These are phyloP conservation scores for Hyaena hyaena DNA, from an alignment of 2,113 vertebrate species.

Conservation along the genomic window DNA sequence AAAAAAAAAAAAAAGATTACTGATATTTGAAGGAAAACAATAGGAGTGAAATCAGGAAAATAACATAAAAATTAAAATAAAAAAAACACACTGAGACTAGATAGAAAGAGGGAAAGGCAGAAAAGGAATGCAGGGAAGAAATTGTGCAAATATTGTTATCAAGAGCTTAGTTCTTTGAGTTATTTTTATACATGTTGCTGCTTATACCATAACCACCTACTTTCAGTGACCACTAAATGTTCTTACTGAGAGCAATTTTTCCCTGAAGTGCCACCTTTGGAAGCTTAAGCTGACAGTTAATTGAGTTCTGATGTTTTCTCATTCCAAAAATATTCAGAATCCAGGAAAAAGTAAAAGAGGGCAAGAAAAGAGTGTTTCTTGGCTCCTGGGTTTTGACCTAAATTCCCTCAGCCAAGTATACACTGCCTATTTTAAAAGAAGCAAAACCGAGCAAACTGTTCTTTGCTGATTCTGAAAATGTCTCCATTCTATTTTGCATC, in stretches of 20 bases:
- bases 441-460: conserved; percentile 15
- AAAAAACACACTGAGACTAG: background rate
- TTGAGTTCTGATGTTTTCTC: conserved; percentile 37
- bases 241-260: background rate
- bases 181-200: background rate
- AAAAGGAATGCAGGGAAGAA: background rate
- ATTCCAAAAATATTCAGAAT: conserved; percentile 33
- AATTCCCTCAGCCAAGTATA: background rate
- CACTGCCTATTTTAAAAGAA: background rate
- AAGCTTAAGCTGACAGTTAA: conserved; percentile 1
- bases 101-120: background rate
- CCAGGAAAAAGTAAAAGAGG: background rate
- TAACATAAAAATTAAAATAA: background rate
- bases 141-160: background rate
- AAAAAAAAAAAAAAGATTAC: background rate
- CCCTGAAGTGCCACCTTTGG: background rate
- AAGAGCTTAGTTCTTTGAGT: background rate
- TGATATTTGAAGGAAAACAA: background rate
- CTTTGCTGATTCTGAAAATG: conserved; percentile 30
- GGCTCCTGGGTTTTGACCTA: background rate
- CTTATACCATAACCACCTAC: background rate
- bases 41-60: background rate
- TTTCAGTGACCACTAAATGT: background rate
- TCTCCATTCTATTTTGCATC: conserved; percentile 51
- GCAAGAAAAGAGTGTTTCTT: background rate